phyloP scores from a whole-genome alignment of 2,113 vertebrate species.

The Pteruthius melanotis region DNA sequence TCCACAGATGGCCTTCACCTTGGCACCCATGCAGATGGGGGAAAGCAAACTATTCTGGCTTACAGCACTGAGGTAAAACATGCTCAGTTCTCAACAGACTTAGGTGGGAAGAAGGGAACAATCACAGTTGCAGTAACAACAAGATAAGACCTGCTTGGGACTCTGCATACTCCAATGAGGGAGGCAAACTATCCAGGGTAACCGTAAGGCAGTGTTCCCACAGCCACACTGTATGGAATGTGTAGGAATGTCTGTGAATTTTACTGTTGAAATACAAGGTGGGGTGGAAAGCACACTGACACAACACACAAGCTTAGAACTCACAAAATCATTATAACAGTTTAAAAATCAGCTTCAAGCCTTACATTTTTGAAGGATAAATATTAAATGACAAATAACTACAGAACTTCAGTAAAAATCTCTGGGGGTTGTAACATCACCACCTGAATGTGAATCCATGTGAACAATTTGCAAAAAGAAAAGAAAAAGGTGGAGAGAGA shows the following conservation, averaged over 20 bases:
- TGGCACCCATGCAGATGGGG: rapidly evolving
- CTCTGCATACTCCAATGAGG: rapidly evolving
- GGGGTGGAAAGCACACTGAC: not conserved
- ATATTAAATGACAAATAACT: not conserved
- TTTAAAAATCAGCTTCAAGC: not conserved
- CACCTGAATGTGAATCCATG: not conserved
- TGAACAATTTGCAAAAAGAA: not conserved
- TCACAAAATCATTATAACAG: not conserved
- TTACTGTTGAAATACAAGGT: not conserved
- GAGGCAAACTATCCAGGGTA: not conserved
- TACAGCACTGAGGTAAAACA: not conserved
- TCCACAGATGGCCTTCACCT: not conserved
- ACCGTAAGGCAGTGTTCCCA: not conserved
- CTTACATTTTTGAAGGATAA: not conserved
- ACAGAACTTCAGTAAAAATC: not conserved
- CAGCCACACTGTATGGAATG: rapidly evolving
- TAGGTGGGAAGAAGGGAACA: rapidly evolving
- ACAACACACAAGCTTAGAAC: not conserved
- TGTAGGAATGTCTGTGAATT: not conserved
- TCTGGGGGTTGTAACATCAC: not conserved
- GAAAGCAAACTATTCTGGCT: not conserved
- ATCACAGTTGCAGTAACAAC: not conserved
- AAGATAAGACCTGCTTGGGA: not conserved
- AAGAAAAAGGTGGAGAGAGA: too few relatives aligned
- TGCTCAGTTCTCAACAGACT: not conserved